Conservation (phyloP, 2,797 vertebrate genomes). For the Cuculus canorus region DNA sequence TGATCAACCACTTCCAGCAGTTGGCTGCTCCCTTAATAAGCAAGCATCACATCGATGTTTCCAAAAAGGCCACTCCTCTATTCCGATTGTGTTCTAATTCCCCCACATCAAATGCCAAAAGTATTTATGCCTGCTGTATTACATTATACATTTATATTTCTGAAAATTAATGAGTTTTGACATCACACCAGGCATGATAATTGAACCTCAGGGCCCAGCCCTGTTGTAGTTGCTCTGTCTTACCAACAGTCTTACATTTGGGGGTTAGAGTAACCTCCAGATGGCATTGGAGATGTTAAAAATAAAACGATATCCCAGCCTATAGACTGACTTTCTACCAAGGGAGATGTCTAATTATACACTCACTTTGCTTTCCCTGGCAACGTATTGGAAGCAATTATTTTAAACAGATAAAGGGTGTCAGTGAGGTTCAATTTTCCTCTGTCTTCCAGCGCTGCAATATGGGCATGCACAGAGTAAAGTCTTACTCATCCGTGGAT, state of each 20-base stretch:
- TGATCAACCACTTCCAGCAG: background rate
- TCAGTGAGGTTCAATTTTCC: background rate
- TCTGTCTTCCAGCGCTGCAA: background rate
- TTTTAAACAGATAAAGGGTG: slow-evolving; percentile 9
- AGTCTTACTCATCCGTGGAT: background rate
- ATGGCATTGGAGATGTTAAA: background rate
- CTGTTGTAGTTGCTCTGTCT: background rate
- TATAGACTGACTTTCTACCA: background rate
- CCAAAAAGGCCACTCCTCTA: background rate
- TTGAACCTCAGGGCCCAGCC: slow-evolving; percentile 19
- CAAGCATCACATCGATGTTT: background rate
- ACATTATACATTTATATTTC: slow-evolving; percentile 20
- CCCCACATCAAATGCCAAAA: background rate
- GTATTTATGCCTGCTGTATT: slow-evolving; percentile 24
- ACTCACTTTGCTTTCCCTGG: background rate
- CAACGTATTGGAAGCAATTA: background rate
- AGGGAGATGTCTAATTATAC: background rate
- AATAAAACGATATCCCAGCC: background rate
- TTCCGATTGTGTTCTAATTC: background rate
- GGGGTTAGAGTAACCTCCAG: background rate
- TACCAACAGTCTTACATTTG: background rate
- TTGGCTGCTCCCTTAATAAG: background rate
- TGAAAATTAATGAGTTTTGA: slow-evolving; percentile 50
- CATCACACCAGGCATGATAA: slow-evolving; percentile 32
- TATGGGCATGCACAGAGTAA: background rate